phyloP scores from a whole-genome alignment of 2,888 invertebrate species.

The Tenthredo distinguenda region DNA sequence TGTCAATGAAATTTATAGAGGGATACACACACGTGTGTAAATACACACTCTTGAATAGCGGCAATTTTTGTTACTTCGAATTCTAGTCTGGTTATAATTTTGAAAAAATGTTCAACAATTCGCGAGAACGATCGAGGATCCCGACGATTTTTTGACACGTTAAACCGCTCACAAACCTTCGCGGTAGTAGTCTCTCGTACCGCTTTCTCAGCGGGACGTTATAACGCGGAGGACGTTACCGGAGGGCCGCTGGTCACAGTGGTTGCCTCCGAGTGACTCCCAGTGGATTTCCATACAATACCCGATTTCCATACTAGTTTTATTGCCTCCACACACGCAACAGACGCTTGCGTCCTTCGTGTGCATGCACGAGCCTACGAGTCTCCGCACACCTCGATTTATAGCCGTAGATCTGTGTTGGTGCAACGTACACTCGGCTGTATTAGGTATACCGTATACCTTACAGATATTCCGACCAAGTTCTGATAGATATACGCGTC shows the following conservation, averaged over 20 bases:
- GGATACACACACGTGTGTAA: not conserved
- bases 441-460: not conserved
- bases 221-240: slow-evolving; percentile 58
- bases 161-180: not conserved
- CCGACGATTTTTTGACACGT: slow-evolving; percentile 17
- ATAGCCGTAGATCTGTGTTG: slow-evolving; percentile 41
- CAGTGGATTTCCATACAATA: slow-evolving; percentile 77
- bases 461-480: not conserved
- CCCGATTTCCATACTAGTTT: slow-evolving; percentile 74
- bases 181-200: slow-evolving; percentile 60
- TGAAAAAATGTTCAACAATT: not conserved
- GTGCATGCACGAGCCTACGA: slow-evolving; percentile 56
- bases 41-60: not conserved
- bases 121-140: too few species aligned
- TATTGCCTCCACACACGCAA: slow-evolving; percentile 71
- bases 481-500: not conserved
- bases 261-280: slow-evolving; percentile 69
- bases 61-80: not conserved
- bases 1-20: slow-evolving; percentile 32
- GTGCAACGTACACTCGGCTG: not conserved
- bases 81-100: not conserved
- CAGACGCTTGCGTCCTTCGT: slow-evolving; percentile 63
- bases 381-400: slow-evolving; percentile 52
- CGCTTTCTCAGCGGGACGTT: slow-evolving; percentile 76
- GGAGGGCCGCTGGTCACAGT: slow-evolving; percentile 70